These are phyloP conservation scores for human DNA, from an alignment of 2,113 vertebrate genomes.

Conservation along the genomic window DNA sequence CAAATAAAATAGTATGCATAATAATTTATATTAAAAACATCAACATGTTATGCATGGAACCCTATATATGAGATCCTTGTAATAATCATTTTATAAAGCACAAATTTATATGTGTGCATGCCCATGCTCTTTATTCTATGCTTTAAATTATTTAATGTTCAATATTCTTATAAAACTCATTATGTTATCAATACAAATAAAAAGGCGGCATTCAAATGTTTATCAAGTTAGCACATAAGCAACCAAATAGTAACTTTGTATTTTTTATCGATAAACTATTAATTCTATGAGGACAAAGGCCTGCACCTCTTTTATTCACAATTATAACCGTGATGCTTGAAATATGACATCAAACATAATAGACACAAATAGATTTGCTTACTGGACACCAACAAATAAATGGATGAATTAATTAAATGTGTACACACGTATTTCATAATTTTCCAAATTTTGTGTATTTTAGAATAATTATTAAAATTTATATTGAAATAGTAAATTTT, in stretches of 20 bases:
- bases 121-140: not conserved
- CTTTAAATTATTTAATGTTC: not conserved
- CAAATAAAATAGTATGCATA: not conserved
- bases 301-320: not conserved
- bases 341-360: not conserved
- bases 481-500: not conserved
- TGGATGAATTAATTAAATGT: not conserved
- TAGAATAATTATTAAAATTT: not conserved
- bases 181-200: not conserved
- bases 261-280: not conserved
- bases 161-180: not conserved
- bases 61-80: not conserved
- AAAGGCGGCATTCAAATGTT: not conserved
- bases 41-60: not conserved
- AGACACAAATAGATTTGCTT: not conserved
- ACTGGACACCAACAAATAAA: not conserved
- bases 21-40: not conserved
- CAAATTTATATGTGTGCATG: not conserved
- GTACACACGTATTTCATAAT: not conserved
- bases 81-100: not conserved
- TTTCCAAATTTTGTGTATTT: not conserved
- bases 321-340: not conserved
- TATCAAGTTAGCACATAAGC: not conserved
- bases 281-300: not conserved
- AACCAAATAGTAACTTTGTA: not conserved